Evolutionary conservation across 2,113 vertebrate species (phyloP).

Genomic region (Sceloporus undulatus): DNA sequence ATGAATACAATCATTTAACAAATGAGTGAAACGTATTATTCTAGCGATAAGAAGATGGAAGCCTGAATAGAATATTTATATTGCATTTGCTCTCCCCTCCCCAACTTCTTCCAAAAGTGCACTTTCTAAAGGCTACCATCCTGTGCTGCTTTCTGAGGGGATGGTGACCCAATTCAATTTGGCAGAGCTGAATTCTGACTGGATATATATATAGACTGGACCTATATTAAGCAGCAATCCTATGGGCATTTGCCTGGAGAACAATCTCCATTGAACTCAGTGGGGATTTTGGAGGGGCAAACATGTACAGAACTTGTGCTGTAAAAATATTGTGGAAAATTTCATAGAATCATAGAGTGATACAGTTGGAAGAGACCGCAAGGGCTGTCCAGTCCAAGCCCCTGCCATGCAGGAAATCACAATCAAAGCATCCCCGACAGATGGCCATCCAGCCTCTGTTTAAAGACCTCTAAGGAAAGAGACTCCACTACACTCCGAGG

Average conservation of each 20-base stretch:
- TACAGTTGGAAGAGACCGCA: no score
- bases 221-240: neutral
- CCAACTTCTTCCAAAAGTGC: constrained; percentile 38
- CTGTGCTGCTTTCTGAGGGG: no score
- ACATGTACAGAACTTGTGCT: neutral
- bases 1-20: neutral
- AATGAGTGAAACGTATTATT: constrained; percentile 19
- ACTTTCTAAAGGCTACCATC: constrained; percentile 40
- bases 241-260: neutral
- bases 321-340: no score
- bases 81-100: neutral
- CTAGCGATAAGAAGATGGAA: neutral
- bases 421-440: no score
- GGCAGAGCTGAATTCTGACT: neutral
- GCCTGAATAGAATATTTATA: constrained; percentile 5
- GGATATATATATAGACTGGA: neutral
- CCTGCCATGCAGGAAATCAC: no score
- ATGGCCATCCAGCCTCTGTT: no score
- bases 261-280: neutral
- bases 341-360: no score
- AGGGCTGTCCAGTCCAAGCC: no score
- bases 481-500: no score
- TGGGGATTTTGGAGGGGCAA: no score
- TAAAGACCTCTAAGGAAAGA: no score
- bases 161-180: neutral